Conservation (phyloP, 92 coral and sea anemone species). For the Plumapathes pennacea region DNA sequence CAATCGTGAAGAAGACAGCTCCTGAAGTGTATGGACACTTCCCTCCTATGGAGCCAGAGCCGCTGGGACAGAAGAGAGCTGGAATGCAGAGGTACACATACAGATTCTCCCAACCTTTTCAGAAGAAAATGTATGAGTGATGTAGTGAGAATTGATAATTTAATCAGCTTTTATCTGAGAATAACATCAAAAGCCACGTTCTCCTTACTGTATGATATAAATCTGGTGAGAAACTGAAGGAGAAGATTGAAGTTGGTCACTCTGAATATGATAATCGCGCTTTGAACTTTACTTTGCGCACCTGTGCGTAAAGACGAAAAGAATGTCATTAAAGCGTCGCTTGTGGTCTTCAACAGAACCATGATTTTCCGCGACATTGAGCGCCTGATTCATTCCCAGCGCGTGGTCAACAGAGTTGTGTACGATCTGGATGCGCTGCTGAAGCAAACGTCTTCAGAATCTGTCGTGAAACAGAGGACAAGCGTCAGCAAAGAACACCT, state of each 20-base stretch:
- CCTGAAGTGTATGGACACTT: constrained; percentile 91
- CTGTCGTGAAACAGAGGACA: constrained; percentile 4
- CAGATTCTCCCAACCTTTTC: no score
- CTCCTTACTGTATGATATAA: no score
- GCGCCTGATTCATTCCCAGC: constrained; percentile 82
- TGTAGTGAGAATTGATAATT: no score
- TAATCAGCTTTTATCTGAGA: no score
- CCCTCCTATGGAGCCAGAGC: constrained; percentile 82
- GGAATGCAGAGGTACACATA: constrained; percentile 97
- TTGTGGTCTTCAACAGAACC: constrained; percentile 63
- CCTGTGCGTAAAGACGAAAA: no score
- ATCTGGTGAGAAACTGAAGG: no score
- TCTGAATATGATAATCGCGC: no score
- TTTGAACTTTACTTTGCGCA: no score
- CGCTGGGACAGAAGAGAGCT: constrained; percentile 76
- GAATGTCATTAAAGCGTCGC: no score
- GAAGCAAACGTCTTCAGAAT: constrained; percentile 25
- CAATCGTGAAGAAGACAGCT: constrained; percentile 69
- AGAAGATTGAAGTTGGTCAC: no score
- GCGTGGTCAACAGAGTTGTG: constrained; percentile 79
- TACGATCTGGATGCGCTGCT: constrained; percentile 74
- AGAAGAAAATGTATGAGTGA: no score
- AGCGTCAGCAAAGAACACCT: constrained; percentile 17
- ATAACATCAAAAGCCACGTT: no score
- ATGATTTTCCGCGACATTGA: constrained; percentile 90